Conservation (phyloP, 2,113 vertebrate species). For the Tor tambroides region DNA sequence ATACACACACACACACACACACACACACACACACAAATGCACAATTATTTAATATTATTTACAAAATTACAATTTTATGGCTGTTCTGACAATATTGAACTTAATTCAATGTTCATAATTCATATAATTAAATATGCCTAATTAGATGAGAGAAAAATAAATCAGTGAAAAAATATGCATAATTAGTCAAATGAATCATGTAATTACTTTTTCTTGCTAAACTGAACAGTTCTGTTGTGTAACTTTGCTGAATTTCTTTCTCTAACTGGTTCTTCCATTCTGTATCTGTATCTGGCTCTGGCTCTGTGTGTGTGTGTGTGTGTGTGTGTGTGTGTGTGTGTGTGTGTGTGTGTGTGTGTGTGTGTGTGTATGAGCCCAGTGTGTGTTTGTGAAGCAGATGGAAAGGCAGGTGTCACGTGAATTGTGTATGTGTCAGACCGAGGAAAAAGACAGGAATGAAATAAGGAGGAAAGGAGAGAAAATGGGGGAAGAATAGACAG, state of each 20-base stretch:
- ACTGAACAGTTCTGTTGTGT: not conserved
- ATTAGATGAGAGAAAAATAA: too few relatives aligned
- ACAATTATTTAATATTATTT: too few relatives aligned
- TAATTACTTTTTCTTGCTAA: too few relatives aligned
- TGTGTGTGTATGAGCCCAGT: conserved; percentile 21
- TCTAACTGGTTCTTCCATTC: too few relatives aligned
- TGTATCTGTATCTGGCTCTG: too few relatives aligned
- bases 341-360: conserved; percentile 20
- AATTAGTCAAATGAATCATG: not conserved
- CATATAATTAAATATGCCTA: not conserved
- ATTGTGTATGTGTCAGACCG: conserved; percentile 37
- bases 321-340: conserved; percentile 15
- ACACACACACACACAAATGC: too few relatives aligned
- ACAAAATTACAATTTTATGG: too few relatives aligned
- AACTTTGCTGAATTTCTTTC: not conserved
- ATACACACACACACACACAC: too few relatives aligned
- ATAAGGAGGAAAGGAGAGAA: conserved; percentile 48
- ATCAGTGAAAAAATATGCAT: not conserved
- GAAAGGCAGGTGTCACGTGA: conserved; percentile 18
- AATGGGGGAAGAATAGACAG: conserved; percentile 68
- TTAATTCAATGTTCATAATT: too few relatives aligned
- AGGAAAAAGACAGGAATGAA: conserved; percentile 49
- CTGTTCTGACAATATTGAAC: too few relatives aligned
- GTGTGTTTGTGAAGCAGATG: conserved; percentile 9
- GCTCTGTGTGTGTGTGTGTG: not conserved